Evolutionary conservation across 2,113 vertebrate genomes (phyloP).

Genomic region (Daphoenositta chrysoptera): DNA sequence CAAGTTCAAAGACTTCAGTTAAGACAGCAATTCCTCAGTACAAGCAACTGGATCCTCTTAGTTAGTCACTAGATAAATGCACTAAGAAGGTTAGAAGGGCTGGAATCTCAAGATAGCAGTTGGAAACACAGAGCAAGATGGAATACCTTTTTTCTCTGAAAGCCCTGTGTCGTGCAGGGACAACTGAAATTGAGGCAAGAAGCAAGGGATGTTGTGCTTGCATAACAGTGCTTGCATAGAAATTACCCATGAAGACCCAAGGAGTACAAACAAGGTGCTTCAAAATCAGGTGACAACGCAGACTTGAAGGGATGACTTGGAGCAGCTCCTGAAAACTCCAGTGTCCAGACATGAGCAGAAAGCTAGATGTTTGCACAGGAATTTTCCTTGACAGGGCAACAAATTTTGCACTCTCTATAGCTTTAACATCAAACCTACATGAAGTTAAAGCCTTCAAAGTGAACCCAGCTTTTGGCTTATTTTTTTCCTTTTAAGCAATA

Average conservation of each 20-base stretch:
- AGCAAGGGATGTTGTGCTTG: not conserved
- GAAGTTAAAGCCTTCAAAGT: not conserved
- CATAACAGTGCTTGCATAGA: not conserved
- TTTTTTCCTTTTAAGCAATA: not conserved
- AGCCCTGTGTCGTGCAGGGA: fast-evolving
- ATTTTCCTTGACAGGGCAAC: not conserved
- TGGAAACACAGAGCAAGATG: not conserved
- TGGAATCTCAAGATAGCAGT: not conserved
- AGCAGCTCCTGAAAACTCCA: not conserved
- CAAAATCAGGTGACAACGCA: not conserved
- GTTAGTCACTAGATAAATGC: not conserved
- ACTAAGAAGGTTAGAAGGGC: not conserved
- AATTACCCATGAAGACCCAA: not conserved
- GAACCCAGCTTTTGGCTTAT: not conserved
- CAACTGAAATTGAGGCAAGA: not conserved
- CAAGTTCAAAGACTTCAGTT: not conserved
- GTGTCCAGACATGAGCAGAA: not conserved
- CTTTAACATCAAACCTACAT: not conserved
- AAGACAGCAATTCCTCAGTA: not conserved
- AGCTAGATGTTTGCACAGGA: not conserved
- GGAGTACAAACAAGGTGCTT: not conserved
- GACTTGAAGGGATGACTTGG: not conserved
- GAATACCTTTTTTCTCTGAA: not conserved
- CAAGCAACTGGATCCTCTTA: not conserved
- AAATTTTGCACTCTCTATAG: not conserved